Conservation (phyloP, 2,888 invertebrate species). For the Drosophila quinaria region DNA sequence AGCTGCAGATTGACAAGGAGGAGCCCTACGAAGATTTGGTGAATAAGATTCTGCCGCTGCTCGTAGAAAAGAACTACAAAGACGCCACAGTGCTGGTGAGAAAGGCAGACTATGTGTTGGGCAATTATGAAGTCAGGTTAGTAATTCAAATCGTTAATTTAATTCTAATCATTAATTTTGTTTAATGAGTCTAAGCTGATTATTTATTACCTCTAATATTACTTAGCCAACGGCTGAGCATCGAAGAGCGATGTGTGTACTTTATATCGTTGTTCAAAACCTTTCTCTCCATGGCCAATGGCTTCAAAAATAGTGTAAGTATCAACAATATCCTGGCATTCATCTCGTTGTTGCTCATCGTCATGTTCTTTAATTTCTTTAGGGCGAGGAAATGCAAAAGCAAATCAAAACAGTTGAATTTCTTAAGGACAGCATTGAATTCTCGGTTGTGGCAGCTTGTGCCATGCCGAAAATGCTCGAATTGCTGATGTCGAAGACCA, state of each 20-base stretch:
- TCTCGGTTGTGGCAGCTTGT: conserved; percentile 84
- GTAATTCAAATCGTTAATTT: background rate
- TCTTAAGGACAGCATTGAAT: conserved; percentile 89
- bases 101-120: conserved; percentile 82
- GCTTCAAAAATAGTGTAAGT: conserved; percentile 83
- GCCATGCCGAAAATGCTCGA: conserved; percentile 89
- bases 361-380: background rate
- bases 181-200: background rate
- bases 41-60: conserved; percentile 73
- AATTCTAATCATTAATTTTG: too few species aligned
- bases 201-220: background rate
- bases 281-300: conserved; percentile 82
- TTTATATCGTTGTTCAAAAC: conserved; percentile 83
- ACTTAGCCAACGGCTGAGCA: conserved; percentile 48
- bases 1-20: conserved; percentile 66
- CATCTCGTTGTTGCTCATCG: background rate
- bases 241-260: conserved; percentile 84
- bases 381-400: conserved; percentile 87
- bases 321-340: background rate
- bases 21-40: conserved; percentile 83
- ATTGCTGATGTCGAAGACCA: conserved; percentile 90
- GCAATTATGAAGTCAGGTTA: conserved; percentile 81
- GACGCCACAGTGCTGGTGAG: conserved; percentile 83
- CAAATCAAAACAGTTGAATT: conserved; percentile 90
- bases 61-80: conserved; percentile 82